phyloP scores from a whole-genome alignment of 2,113 vertebrate species.

The Oreochromis aureus region DNA sequence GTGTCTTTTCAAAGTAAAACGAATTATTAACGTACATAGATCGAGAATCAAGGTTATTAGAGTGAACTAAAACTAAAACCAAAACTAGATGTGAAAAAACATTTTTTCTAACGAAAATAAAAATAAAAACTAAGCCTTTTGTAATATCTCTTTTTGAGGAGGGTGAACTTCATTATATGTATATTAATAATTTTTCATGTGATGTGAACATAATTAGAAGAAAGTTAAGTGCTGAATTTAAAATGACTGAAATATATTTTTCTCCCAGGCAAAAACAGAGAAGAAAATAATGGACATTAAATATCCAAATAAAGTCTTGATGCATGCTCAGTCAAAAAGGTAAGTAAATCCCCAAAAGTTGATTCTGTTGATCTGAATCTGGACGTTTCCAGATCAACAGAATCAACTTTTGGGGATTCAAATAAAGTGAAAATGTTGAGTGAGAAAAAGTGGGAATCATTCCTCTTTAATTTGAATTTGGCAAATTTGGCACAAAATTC shows the following conservation, averaged over 20 bases:
- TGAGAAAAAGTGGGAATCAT: fast-evolving
- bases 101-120: neutral
- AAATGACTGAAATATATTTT: neutral
- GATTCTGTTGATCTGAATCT: neutral
- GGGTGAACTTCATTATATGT: neutral
- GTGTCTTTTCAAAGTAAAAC: neutral
- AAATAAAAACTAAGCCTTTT: neutral
- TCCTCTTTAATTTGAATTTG: neutral
- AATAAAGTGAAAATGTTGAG: neutral
- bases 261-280: neutral
- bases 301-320: neutral
- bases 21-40: neutral
- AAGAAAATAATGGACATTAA: neutral
- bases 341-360: fast-evolving
- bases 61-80: neutral
- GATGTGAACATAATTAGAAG: neutral
- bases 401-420: neutral
- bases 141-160: neutral
- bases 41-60: neutral
- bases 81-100: neutral
- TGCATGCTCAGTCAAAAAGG: fast-evolving
- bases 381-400: neutral
- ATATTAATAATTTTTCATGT: neutral
- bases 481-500: neutral
- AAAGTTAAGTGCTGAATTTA: neutral